A percentile compares a stretch with the other conserved stretches of the same genome.
phyloP scores from a whole-genome alignment of 2,888 invertebrate species.

The Euzophera pinguis region DNA sequence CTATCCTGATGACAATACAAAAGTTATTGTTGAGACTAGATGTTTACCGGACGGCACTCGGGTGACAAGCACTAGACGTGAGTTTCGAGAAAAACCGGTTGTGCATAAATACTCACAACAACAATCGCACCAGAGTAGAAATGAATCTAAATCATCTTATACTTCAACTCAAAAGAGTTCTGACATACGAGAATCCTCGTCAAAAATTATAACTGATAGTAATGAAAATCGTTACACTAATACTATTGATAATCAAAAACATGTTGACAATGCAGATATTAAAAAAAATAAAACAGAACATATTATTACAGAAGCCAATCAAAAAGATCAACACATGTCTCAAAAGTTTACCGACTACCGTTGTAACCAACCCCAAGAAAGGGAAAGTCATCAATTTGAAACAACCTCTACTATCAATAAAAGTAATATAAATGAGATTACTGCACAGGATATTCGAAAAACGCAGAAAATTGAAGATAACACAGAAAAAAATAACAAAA shows the following conservation, averaged over 20 bases:
- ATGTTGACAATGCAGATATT: conserved; percentile 56
- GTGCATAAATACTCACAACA: conserved; percentile 56
- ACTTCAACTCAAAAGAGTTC: conserved; percentile 45
- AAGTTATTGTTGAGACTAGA: conserved; percentile 83
- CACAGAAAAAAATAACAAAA: conserved; percentile 38
- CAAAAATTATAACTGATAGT: conserved; percentile 41
- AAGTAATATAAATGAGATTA: not conserved
- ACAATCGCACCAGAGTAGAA: conserved; percentile 43
- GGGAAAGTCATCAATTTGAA: conserved; percentile 33
- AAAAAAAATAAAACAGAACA: conserved; percentile 35
- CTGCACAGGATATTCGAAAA: not conserved
- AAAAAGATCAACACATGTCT: conserved; percentile 22
- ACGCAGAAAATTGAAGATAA: conserved; percentile 26
- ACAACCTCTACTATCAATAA: not conserved
- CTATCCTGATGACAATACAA: conserved; percentile 83
- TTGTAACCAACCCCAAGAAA: conserved; percentile 22
- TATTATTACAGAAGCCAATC: conserved; percentile 28
- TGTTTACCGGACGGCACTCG: conserved; percentile 83
- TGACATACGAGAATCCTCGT: conserved; percentile 42
- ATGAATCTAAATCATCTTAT: conserved; percentile 48
- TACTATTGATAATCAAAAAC: conserved; percentile 59
- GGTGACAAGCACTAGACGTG: conserved; percentile 84
- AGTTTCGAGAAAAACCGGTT: conserved; percentile 69
- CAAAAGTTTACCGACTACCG: conserved; percentile 9
- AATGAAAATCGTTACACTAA: conserved; percentile 37